phyloP scores from a whole-genome alignment of 2,888 invertebrate genomes.

The Teinopalpus imperialis region DNA sequence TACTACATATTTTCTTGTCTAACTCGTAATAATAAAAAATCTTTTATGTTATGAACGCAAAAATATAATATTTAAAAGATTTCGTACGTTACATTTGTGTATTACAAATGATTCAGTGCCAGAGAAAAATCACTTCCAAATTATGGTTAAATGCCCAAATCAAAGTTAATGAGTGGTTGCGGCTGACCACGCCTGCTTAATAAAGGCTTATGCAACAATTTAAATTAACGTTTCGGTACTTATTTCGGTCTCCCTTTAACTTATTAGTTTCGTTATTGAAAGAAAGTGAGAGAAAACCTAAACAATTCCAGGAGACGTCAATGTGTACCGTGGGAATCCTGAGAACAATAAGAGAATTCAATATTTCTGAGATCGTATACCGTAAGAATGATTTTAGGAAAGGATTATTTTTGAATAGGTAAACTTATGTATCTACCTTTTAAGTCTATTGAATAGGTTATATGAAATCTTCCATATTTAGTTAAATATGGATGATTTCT shows the following conservation, averaged over 20 bases:
- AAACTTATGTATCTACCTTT: too few species aligned
- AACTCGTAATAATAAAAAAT: too few species aligned
- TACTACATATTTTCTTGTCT: too few species aligned
- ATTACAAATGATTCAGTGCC: slow-evolving; percentile 12
- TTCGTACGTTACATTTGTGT: not conserved
- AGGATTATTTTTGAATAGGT: slow-evolving; percentile 9
- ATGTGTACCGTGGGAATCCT: slow-evolving; percentile 55
- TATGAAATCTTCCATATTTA: too few species aligned
- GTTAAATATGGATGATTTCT: too few species aligned
- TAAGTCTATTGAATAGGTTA: too few species aligned
- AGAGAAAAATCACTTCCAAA: slow-evolving; percentile 54
- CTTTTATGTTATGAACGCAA: too few species aligned
- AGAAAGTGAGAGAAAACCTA: slow-evolving; percentile 41
- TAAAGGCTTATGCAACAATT: slow-evolving; percentile 54
- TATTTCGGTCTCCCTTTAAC: slow-evolving; percentile 45
- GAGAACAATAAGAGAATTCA: slow-evolving; percentile 23
- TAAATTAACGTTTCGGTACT: slow-evolving; percentile 48
- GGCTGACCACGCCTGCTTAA: slow-evolving; percentile 64
- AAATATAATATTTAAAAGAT: too few species aligned
- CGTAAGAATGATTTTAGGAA: slow-evolving; percentile 1
- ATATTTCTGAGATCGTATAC: slow-evolving; percentile 8
- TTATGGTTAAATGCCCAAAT: slow-evolving; percentile 65
- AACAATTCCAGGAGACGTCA: slow-evolving; percentile 33
- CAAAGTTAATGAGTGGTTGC: slow-evolving; percentile 69
- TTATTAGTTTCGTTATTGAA: slow-evolving; percentile 22